Percentiles rank a stretch among this genome's conserved stretches.
These are phyloP conservation scores for Odontothrips loti DNA, from an alignment of 2,888 invertebrate species.

Conservation along the genomic window DNA sequence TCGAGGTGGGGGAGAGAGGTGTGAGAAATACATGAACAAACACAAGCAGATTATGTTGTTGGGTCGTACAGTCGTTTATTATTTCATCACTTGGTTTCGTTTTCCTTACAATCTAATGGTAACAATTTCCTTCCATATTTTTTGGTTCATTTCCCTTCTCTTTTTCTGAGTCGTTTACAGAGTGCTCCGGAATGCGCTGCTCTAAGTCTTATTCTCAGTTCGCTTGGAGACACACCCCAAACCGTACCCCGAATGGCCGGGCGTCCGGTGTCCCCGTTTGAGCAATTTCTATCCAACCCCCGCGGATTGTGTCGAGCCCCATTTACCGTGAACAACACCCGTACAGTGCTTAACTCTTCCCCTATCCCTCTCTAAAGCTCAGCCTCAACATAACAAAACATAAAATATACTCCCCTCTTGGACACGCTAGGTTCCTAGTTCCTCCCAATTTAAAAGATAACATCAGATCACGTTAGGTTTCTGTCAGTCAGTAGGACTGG, in stretches of 20 bases:
- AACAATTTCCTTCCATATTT: background rate
- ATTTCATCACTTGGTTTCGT: constrained; percentile 20
- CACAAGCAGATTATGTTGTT: background rate
- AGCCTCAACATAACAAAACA: background rate
- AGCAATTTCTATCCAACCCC: background rate
- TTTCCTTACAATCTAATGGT: background rate
- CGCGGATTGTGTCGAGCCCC: background rate
- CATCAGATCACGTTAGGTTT: background rate
- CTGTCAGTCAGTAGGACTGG: background rate
- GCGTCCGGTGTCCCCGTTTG: background rate
- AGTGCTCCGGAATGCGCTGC: background rate
- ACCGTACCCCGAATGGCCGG: background rate
- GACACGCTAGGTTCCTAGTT: background rate
- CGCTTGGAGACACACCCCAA: background rate
- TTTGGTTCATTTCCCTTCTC: background rate
- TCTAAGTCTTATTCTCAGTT: background rate
- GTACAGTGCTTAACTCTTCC: background rate
- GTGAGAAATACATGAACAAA: background rate
- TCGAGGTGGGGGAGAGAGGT: background rate
- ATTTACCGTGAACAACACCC: background rate
- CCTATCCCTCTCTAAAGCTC: background rate
- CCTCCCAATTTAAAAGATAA: background rate
- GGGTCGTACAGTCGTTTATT: constrained; percentile 22
- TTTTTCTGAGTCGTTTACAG: background rate
- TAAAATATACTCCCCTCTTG: background rate